A percentile compares a stretch with the other conserved stretches of the same genome.
phyloP scores from a whole-genome alignment of 92 coral and sea anemone genomes.

The Umimayanthus chanpuru region DNA sequence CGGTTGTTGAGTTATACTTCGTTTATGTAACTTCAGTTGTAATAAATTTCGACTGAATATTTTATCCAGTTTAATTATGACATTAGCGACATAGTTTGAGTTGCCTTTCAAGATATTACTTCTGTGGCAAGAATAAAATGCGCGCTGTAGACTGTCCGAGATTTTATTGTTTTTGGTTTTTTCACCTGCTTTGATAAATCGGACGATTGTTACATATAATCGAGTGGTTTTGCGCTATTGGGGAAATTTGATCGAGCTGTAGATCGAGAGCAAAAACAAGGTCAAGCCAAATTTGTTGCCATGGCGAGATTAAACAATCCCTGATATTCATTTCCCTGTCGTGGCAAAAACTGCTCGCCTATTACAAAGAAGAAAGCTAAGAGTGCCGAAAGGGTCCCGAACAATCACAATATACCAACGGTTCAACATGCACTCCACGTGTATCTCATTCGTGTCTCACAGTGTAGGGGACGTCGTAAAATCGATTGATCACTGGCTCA shows the following conservation, averaged over 20 bases:
- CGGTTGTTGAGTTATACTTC: too few relatives aligned
- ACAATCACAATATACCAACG: not conserved
- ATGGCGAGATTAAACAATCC: not conserved
- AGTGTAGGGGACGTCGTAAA: not conserved
- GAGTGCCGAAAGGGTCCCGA: not conserved
- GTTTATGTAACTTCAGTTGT: too few relatives aligned
- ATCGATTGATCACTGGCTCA: constrained; percentile 1
- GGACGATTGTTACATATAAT: not conserved
- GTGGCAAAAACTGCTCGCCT: not conserved
- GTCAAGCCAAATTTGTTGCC: not conserved
- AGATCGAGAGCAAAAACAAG: not conserved
- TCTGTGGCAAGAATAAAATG: not conserved
- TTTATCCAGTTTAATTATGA: too few relatives aligned
- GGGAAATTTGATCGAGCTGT: not conserved
- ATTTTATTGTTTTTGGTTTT: too few relatives aligned
- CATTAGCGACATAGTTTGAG: too few relatives aligned
- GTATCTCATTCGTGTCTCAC: not conserved
- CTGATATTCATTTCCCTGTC: not conserved
- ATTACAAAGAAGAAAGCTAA: not conserved
- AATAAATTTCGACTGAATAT: too few relatives aligned
- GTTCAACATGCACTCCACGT: not conserved
- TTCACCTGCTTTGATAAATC: constrained; percentile 1
- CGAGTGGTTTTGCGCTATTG: not conserved
- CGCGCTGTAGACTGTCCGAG: not conserved
- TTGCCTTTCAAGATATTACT: not conserved